Evolutionary conservation across 2,113 vertebrate genomes (phyloP), one percentile per base, ranked within the genome.

Genomic region (Lophius piscatorius): DNA sequence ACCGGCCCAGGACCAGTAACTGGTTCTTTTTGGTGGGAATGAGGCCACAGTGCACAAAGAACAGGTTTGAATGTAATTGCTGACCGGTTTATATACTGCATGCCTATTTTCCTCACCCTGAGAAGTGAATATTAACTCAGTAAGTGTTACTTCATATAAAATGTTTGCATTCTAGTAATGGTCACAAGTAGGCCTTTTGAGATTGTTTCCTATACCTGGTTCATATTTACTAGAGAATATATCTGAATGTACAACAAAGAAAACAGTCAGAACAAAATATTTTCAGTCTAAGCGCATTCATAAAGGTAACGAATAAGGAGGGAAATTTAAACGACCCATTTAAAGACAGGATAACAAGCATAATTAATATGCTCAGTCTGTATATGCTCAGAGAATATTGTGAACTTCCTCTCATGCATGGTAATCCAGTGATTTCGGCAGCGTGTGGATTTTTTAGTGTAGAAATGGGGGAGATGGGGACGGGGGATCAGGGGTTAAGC

Each of bases 351-450:
- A 61, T 56, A 9, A 22, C 2, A 28, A 48, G 16, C 46, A n/a
- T 5, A 23, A 50, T 45, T 45, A 39, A 67, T 39, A 33, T 48
- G 55, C 33, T 33, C 55, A 8, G 63, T 63, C 42, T 63, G 58
- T 52, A 6, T 48, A 68, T 63, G 67, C 76, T 62, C 34, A 5
- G 29, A 9, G 33, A 69, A 76, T 79, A 85, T 83, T 81, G 68
- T 84, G 63, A 18, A 5, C 65, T 58, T 56, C 83, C 78, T 74
- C 60, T 88, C 81, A 85, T 83, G 86, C 84, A 83, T 83, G 78
- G 67, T 81, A 85, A 87, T 84, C 74, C 67, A 40, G 47, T 71
- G 84, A 87, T 83, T 81, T 87, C 83, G 83, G 73, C 80, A 65
- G 66, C 47, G 59, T 8, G 4, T 73, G 81, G 28, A 58, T 76